Conservation (phyloP, 1,140 invertebrate genomes). For the Heliconius congener region DNA sequence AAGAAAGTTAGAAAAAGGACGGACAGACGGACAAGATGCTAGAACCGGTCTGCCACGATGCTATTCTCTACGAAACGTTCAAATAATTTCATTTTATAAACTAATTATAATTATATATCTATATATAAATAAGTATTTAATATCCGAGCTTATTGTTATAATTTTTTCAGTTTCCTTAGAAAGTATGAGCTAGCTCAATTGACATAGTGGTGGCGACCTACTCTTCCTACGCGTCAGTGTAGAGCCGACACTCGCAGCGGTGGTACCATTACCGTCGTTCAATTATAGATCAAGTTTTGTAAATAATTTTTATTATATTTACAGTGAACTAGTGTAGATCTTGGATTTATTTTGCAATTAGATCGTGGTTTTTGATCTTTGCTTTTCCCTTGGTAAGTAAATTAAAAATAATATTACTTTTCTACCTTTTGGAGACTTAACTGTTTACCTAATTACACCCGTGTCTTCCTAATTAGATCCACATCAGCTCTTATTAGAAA, state of each 20-base stretch:
- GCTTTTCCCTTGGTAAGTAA: neutral
- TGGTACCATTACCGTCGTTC: conserved; percentile 50
- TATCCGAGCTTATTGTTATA: conserved; percentile 5
- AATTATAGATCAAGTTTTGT: conserved; percentile 16
- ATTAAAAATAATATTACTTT: neutral
- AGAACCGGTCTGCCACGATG: conserved; percentile 52
- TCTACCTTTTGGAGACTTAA: neutral
- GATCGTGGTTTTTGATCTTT: neutral
- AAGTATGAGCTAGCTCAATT: conserved; percentile 40
- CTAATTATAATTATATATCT: conserved; percentile 5
- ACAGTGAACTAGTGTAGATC: conserved; percentile 1
- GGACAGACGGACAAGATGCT: conserved; percentile 53
- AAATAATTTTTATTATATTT: conserved; percentile 8
- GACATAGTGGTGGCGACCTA: conserved; percentile 38
- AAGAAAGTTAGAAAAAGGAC: conserved; percentile 73
- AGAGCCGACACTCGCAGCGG: conserved; percentile 64
- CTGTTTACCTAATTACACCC: neutral
- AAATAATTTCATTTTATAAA: conserved; percentile 2
- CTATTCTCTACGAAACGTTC: conserved; percentile 39
- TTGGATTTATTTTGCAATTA: neutral
- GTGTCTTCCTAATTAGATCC: neutral
- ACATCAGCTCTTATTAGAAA: neutral
- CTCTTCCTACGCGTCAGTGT: conserved; percentile 50
- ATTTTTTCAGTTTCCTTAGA: conserved; percentile 44
- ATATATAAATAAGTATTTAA: conserved; percentile 1